Evolutionary conservation across 2,113 vertebrate species (phyloP).

Genomic region (Halcyon senegalensis): DNA sequence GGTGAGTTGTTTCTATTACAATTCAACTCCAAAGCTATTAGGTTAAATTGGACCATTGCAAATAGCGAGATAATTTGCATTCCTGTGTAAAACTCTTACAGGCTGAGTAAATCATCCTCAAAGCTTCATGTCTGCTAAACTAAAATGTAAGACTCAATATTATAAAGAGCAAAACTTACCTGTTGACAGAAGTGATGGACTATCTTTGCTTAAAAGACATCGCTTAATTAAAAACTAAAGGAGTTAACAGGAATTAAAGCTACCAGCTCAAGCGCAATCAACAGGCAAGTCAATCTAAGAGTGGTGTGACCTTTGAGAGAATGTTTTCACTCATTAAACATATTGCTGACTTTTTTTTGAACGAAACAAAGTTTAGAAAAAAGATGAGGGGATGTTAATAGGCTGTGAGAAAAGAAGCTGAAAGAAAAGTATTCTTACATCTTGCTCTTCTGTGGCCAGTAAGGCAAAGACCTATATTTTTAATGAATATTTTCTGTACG

Average conservation of each 20-base stretch:
- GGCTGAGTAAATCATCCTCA: not conserved
- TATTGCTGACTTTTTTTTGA: not conserved
- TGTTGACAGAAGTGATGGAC: slow-evolving; percentile 16
- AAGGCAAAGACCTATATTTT: not conserved
- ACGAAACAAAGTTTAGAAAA: not conserved
- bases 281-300: slow-evolving; percentile 14
- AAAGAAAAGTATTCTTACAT: not conserved
- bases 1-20: not conserved
- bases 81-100: not conserved
- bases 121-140: not conserved
- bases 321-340: not conserved
- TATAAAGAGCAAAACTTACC: slow-evolving; percentile 7
- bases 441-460: not conserved
- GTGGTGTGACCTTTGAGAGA: slow-evolving; percentile 23
- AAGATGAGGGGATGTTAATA: not conserved
- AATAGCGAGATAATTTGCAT: not conserved
- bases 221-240: slow-evolving; percentile 54
- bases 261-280: slow-evolving; percentile 12
- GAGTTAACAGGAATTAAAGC: slow-evolving; percentile 45
- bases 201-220: not conserved
- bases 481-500: not conserved
- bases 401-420: not conserved
- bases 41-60: not conserved
- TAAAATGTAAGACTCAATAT: not conserved
- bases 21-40: not conserved